Evolutionary conservation across 1,140 invertebrate species (phyloP), one percentile per base, ranked within the genome.

Genomic region (Drosophila pseudoananassae): DNA sequence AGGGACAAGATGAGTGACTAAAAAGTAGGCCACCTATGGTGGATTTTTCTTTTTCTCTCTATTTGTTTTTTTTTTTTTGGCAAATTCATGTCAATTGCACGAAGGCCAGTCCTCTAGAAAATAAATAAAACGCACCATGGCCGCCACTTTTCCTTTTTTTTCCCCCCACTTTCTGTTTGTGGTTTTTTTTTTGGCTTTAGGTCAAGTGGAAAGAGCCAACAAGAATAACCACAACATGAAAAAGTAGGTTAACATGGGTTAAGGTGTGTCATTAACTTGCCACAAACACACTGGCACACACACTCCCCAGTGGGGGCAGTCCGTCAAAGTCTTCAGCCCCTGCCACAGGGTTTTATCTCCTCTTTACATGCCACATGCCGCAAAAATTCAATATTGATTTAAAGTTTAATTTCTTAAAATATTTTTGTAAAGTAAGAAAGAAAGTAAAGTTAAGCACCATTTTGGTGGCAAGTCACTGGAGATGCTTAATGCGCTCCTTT

Each of bases 71-170:
- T 4, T 36, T 12, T 36, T 36, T 36, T 36, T 47, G 17, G 46
- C 53, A 61, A 82, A 81, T 82, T 54, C 64, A 73, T 87, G 82
- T 87, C 82, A 87, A 76, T 76, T 82, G 82, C 83, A 71, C 56
- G 50, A 88, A 88, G 78, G 82, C 83, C 75, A 70, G 36, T 49
- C 74, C 54, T 43, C 40, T 15, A 43, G 15, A 43, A 17, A 43
- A 43, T 14, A 43, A 17, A 17, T 15, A 43, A 49, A 53, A 69
- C 45, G 46, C 58, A 57, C 55, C 14, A 40, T 43, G 38, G 38
- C 17, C 38, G 8, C 53, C 27, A 8, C 43, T 57, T 29, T 56
- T 6, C 38, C 4, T 40, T 40, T 25, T 17, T 29, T 38, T 15
- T n/a, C 31, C 15, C 17, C 9, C 2, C 43, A 12, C 59, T 31